These are phyloP conservation scores for Macrotis lagotis DNA, from an alignment of 2,113 vertebrate genomes.

Conservation along the genomic window DNA sequence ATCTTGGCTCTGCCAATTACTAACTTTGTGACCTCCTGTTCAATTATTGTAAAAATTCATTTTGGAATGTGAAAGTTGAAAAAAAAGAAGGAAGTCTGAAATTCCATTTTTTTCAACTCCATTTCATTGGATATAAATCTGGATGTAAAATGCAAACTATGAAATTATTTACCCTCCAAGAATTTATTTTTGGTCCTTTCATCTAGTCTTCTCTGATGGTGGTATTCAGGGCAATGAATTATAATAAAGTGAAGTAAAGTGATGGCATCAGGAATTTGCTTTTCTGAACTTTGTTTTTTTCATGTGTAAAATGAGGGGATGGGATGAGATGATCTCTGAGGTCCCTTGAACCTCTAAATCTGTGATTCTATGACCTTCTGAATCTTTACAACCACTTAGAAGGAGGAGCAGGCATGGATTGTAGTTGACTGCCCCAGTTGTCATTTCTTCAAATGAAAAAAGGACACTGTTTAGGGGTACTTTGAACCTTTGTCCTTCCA, in stretches of 20 bases:
- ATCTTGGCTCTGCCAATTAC: neutral
- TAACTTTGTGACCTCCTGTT: neutral
- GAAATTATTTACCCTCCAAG: neutral
- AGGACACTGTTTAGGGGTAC: too few relatives aligned
- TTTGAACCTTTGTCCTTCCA: too few relatives aligned
- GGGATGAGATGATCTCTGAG: too few relatives aligned
- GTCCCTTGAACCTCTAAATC: too few relatives aligned
- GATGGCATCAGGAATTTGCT: too few relatives aligned
- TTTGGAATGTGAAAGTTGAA: constrained; percentile 34
- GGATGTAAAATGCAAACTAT: constrained; percentile 32
- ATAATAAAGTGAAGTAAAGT: neutral
- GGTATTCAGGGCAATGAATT: constrained; percentile 36
- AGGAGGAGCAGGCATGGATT: too few relatives aligned
- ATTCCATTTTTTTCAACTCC: constrained; percentile 10
- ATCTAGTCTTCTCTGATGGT: constrained; percentile 11
- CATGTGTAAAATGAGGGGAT: neutral
- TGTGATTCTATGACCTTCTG: too few relatives aligned
- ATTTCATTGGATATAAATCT: constrained; percentile 38
- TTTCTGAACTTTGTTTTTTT: neutral
- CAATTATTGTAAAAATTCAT: constrained; percentile 38
- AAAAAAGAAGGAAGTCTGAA: constrained; percentile 11
- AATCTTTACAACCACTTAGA: too few relatives aligned
- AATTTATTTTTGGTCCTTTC: constrained; percentile 41
- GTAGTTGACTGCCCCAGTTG: too few relatives aligned
- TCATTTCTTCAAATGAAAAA: too few relatives aligned